Evolutionary conservation across 2,797 vertebrate species (phyloP), one percentile per base, ranked within the genome.

Genomic region (Gadopsis marmoratus): DNA sequence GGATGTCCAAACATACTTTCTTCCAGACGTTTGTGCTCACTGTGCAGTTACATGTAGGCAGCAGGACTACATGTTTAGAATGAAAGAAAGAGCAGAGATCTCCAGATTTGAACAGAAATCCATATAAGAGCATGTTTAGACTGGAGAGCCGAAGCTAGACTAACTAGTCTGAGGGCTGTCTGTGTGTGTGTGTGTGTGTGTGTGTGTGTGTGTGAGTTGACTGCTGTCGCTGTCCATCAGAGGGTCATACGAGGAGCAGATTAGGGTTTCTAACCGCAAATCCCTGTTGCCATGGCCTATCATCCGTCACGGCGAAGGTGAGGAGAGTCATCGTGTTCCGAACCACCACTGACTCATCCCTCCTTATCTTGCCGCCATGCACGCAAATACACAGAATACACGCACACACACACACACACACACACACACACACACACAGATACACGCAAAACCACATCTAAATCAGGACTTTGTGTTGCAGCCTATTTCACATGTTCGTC

Each of bases 241-340:
- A 84, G 87, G 87, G 93, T 94, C 94, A 94, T 88, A 92, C 91
- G 94, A 95, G 93, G 92, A 93, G 93, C 90, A 95, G 93, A 94
- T 94, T 93, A 93, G 84, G 90, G 90, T 94, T 94, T 94, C 94
- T 93, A 88, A 94, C 93, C 92, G 76, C 93, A 94, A 94, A 93
- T 92, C 88, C 77, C 91, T 81, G 91, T 92, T 91, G 80, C 92
- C 91, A 89, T 62, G 78, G 78, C 82, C 85, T 81, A 67, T 90
- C 89, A 83, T 88, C 88, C 88, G 85, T 89, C 88, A 91, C 77
- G 4, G 86, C 86, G 88, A 86, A 80, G 59, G 80, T 13, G 71
- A 85, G 83, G 81, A 78, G 85, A 84, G 89, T 89, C 90, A 90
- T 88, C 88, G 55, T 87, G 88, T 86, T 89, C 87, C 33, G 55